Percentiles rank a stretch among this genome's conserved stretches.
These are phyloP conservation scores for Chloropsis cyanopogon DNA, from an alignment of 2,113 vertebrate species.

Conservation along the genomic window DNA sequence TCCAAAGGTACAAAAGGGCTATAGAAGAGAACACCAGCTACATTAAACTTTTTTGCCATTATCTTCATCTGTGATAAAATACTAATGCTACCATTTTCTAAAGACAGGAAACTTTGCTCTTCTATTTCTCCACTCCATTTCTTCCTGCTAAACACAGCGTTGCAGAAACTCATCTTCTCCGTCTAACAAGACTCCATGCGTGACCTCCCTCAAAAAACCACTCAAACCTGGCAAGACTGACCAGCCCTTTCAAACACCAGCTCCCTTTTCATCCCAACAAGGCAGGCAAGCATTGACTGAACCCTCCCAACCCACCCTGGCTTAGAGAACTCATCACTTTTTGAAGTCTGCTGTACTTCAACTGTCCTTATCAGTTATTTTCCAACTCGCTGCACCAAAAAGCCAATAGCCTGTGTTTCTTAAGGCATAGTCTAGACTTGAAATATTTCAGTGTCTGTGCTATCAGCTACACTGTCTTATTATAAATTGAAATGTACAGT, in stretches of 20 bases:
- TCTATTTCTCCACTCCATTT: not conserved
- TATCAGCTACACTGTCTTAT: not conserved
- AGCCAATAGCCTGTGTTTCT: not conserved
- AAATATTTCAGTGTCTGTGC: not conserved
- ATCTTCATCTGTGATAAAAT: not conserved
- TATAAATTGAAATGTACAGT: constrained; percentile 17
- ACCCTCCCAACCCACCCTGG: fast-evolving
- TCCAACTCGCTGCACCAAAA: not conserved
- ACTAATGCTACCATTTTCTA: not conserved
- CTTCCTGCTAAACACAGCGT: not conserved
- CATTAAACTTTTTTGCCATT: not conserved
- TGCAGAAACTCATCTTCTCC: not conserved
- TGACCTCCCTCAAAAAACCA: not conserved
- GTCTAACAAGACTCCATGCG: fast-evolving
- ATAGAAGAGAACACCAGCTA: not conserved
- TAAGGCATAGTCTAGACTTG: constrained; percentile 16
- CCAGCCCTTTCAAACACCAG: not conserved
- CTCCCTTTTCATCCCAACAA: not conserved
- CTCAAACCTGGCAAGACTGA: not conserved
- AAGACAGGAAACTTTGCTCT: not conserved
- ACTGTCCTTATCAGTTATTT: not conserved
- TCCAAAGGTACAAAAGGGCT: not conserved
- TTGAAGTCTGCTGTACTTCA: not conserved
- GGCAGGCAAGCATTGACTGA: not conserved
- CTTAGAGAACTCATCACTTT: not conserved